phyloP scores from a whole-genome alignment of 2,113 vertebrate species.

The Fregata magnificens region DNA sequence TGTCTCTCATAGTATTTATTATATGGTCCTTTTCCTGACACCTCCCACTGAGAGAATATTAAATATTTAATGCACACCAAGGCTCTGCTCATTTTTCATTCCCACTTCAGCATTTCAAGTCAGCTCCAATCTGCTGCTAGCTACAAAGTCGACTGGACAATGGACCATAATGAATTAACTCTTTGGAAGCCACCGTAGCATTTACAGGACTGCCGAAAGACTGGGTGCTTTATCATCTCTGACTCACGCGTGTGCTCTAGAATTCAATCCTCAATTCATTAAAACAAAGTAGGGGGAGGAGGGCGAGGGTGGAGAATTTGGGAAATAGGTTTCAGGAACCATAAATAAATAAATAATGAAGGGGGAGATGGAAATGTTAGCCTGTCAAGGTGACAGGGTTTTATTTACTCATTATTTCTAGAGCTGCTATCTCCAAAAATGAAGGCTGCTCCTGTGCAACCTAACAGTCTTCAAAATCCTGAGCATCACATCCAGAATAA shows the following conservation, averaged over 20 bases:
- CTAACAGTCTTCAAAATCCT: background rate
- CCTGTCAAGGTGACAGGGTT: background rate
- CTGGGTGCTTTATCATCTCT: conserved; percentile 56
- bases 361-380: background rate
- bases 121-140: conserved; percentile 67
- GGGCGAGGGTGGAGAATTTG: conserved; percentile 13
- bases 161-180: conserved; percentile 74
- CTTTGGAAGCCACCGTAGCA: conserved; percentile 49
- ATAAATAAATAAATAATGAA: conserved; percentile 35
- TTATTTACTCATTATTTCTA: conserved; percentile 14
- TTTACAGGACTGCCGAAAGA: conserved; percentile 36
- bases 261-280: conserved; percentile 52
- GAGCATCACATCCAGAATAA: background rate
- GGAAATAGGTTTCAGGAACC: conserved; percentile 23
- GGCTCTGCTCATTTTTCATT: conserved; percentile 80
- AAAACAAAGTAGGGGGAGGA: conserved; percentile 1
- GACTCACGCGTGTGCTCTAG: background rate
- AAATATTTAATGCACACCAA: conserved; percentile 82
- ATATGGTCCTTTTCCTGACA: conserved; percentile 81
- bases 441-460: background rate
- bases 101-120: conserved; percentile 75
- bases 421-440: background rate
- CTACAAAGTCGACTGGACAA: conserved; percentile 73
- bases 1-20: conserved; percentile 81
- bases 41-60: conserved; percentile 84